phyloP scores from a whole-genome alignment of 2,888 invertebrate species.

The Thymelicus sylvestris region DNA sequence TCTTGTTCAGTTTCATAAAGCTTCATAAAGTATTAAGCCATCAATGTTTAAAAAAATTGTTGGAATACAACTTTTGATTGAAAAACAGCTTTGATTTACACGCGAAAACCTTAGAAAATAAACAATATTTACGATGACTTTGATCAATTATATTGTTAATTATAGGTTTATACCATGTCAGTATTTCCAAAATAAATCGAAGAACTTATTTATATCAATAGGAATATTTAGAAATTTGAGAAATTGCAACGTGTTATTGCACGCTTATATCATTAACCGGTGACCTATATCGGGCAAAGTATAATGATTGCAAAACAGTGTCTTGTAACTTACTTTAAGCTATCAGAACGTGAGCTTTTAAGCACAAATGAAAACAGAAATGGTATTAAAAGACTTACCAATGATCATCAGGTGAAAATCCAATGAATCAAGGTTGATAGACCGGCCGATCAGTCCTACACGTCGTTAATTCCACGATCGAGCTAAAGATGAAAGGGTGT shows the following conservation, averaged over 20 bases:
- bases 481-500: slow-evolving; percentile 41
- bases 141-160: too few species aligned
- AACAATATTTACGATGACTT: too few species aligned
- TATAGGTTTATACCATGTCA: too few species aligned
- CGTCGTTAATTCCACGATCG: slow-evolving; percentile 41
- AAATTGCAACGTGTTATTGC: slow-evolving; percentile 17
- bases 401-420: slow-evolving; percentile 24
- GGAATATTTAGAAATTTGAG: background rate
- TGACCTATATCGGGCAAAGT: slow-evolving; percentile 19
- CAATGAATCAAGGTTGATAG: slow-evolving; percentile 4
- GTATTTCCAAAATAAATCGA: background rate
- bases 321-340: background rate
- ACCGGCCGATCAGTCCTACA: slow-evolving; percentile 23
- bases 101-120: background rate
- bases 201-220: background rate
- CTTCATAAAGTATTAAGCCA: background rate
- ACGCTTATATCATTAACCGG: slow-evolving; percentile 27
- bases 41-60: too few species aligned
- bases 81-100: background rate
- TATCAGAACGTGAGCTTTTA: background rate
- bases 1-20: background rate
- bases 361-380: background rate
- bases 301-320: slow-evolving; percentile 1
- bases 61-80: too few species aligned
- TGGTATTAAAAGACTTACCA: slow-evolving; percentile 16